Evolutionary conservation across 2,797 vertebrate genomes (phyloP).

Genomic region (Gadopsis marmoratus): DNA sequence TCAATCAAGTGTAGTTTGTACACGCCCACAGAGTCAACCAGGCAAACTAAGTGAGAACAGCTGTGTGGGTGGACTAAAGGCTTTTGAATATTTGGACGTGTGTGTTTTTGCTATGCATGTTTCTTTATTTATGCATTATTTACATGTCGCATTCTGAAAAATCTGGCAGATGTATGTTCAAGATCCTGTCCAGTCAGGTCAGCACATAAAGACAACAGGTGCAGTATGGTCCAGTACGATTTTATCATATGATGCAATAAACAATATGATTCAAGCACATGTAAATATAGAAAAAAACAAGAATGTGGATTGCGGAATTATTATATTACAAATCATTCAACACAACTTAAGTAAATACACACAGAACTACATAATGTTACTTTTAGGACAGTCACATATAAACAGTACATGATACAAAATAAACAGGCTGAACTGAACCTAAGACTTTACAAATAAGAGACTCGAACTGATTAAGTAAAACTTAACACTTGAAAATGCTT

Average conservation of each 20-base stretch:
- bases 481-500: background rate
- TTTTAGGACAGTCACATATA: background rate
- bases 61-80: background rate
- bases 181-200: background rate
- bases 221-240: background rate
- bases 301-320: background rate
- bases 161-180: background rate
- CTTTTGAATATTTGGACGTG: background rate
- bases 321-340: constrained; percentile 12
- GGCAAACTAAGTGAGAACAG: background rate
- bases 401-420: background rate
- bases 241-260: background rate
- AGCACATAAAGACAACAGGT: background rate
- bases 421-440: background rate
- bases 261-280: constrained; percentile 9
- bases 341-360: no score
- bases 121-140: background rate
- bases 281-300: background rate
- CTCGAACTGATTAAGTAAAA: background rate
- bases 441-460: background rate
- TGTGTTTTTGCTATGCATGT: background rate
- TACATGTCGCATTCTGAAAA: background rate
- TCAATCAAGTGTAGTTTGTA: no score
- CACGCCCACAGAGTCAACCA: background rate
- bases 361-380: background rate